phyloP scores from a whole-genome alignment of 2,113 vertebrate genomes.

The Vidua macroura region DNA sequence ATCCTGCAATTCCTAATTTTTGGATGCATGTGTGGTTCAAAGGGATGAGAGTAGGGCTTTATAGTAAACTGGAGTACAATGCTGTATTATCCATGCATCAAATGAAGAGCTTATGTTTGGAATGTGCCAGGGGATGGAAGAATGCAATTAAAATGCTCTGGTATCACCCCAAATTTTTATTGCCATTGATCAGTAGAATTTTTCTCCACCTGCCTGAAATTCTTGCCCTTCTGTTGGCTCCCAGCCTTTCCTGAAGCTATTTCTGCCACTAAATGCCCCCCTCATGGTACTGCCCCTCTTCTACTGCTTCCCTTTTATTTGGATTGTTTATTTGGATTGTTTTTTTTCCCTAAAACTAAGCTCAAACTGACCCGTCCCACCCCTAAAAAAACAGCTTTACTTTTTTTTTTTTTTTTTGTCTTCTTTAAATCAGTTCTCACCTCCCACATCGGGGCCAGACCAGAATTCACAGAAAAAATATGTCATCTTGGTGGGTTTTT shows the following conservation, averaged over 20 bases:
- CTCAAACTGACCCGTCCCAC: not conserved
- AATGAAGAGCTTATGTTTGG: not conserved
- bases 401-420: not conserved
- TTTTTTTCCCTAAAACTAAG: not conserved
- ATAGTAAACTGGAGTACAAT: not conserved
- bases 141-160: not conserved
- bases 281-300: not conserved
- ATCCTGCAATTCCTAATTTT: not conserved
- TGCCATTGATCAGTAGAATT: not conserved
- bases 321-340: accelerated
- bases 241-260: not conserved
- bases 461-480: not conserved
- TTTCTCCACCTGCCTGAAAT: not conserved
- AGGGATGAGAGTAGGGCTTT: not conserved
- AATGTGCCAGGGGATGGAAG: not conserved
- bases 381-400: not conserved
- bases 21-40: not conserved
- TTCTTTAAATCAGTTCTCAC: not conserved
- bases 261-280: not conserved
- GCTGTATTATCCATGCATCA: not conserved
- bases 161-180: not conserved
- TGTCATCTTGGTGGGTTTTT: not conserved
- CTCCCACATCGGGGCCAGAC: not conserved
- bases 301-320: not conserved
- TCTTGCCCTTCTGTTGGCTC: not conserved